These are phyloP conservation scores for Lacerta bilineata DNA, from an alignment of 2,797 vertebrate genomes.

Conservation along the genomic window DNA sequence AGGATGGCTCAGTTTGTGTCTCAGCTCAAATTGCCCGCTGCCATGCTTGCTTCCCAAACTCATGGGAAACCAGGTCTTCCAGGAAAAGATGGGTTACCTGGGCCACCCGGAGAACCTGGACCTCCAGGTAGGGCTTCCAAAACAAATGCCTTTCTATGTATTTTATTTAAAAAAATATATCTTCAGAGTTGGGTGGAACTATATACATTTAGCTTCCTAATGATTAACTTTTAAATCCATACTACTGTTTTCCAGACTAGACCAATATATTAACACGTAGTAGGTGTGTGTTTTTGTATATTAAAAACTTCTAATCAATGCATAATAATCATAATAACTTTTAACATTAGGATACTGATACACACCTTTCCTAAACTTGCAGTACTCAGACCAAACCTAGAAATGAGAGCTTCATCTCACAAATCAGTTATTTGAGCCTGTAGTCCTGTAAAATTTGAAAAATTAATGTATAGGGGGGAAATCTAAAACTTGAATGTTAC, in stretches of 20 bases:
- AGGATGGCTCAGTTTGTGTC: constrained; percentile 83
- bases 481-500: constrained; percentile 41
- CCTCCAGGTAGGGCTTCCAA: constrained; percentile 87
- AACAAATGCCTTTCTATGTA: neutral
- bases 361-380: constrained; percentile 37
- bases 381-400: neutral
- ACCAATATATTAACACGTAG: constrained; percentile 69
- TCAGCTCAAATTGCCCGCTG: constrained; percentile 89
- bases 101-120: constrained; percentile 89
- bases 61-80: constrained; percentile 90
- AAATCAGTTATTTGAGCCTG: neutral
- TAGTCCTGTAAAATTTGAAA: constrained; percentile 41
- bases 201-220: constrained; percentile 66
- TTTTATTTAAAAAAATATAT: constrained; percentile 47
- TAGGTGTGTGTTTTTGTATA: constrained; percentile 70
- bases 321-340: constrained; percentile 72
- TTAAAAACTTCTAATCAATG: constrained; percentile 72
- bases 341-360: constrained; percentile 53
- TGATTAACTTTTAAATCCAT: constrained; percentile 73
- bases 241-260: constrained; percentile 68
- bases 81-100: constrained; percentile 89
- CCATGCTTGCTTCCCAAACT: constrained; percentile 89
- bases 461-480: constrained; percentile 34
- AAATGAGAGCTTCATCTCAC: neutral
- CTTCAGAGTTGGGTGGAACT: constrained; percentile 62